Conservation (phyloP, 2,888 invertebrate species). For the Lasioglossum vierecki region DNA sequence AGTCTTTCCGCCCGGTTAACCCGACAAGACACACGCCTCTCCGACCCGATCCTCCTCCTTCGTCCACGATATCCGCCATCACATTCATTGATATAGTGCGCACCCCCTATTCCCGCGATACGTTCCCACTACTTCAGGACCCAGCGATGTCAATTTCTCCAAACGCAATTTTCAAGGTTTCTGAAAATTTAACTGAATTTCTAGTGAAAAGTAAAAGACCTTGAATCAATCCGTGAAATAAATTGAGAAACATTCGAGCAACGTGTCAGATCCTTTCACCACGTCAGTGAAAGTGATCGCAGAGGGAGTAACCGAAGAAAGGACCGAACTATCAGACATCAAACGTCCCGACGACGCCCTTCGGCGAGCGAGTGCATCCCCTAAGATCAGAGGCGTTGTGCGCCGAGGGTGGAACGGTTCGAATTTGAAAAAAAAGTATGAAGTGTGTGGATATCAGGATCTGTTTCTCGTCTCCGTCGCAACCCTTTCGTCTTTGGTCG, state of each 20-base stretch:
- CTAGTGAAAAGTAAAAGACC: too few relatives aligned
- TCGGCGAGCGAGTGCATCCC: background rate
- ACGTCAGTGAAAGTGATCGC: background rate
- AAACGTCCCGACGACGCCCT: slow-evolving; percentile 6
- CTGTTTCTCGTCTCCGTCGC: background rate
- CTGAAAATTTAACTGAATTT: background rate
- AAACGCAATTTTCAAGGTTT: background rate
- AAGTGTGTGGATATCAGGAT: background rate
- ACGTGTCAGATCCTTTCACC: background rate
- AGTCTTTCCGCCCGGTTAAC: background rate
- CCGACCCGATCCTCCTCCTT: background rate
- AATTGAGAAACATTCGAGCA: background rate
- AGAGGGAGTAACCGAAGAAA: background rate
- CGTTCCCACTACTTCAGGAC: background rate
- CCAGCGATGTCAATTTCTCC: background rate
- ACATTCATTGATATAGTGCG: background rate
- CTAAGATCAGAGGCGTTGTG: background rate
- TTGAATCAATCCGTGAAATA: background rate
- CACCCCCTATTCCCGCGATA: background rate
- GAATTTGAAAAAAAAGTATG: background rate
- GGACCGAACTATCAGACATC: background rate
- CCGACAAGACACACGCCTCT: background rate
- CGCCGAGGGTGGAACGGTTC: background rate
- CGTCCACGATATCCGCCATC: background rate
- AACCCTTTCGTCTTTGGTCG: slow-evolving; percentile 14